Conservation (phyloP, 37 sponge, comb jelly and placozoan species). For the Trichoplax adhaerens region DNA sequence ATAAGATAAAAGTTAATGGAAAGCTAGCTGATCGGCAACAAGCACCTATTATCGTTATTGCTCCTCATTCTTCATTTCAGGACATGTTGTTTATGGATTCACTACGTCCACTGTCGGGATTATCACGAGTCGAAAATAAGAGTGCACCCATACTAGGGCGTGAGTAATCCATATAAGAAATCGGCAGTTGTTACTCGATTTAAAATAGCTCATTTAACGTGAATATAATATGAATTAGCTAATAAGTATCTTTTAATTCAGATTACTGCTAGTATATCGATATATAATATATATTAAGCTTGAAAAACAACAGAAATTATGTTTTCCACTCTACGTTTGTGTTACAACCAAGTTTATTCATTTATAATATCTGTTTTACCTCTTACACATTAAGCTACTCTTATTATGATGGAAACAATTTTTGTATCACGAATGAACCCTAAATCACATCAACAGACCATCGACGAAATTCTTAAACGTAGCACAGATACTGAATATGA, state of each 20-base stretch:
- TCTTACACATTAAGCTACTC: neutral
- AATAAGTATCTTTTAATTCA: too few relatives aligned
- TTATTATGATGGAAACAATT: constrained; percentile 20
- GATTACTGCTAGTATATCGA: too few relatives aligned
- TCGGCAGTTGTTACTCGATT: too few relatives aligned
- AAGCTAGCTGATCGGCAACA: constrained; percentile 7
- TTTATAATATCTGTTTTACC: too few relatives aligned
- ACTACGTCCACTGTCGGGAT: constrained; percentile 16
- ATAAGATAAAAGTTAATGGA: constrained; percentile 30
- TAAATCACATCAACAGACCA: constrained; percentile 11
- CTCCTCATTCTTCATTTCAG: constrained; percentile 40
- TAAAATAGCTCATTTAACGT: too few relatives aligned
- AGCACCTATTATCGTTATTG: constrained; percentile 33
- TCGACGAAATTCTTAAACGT: constrained; percentile 19
- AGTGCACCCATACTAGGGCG: constrained; percentile 34
- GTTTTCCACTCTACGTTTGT: too few relatives aligned
- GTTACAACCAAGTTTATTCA: too few relatives aligned
- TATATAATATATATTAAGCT: too few relatives aligned
- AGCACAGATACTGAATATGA: constrained; percentile 12
- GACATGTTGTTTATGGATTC: constrained; percentile 22
- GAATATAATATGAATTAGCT: too few relatives aligned
- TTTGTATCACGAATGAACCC: constrained; percentile 29
- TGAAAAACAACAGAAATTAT: too few relatives aligned
- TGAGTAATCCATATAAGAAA: constrained; percentile 6
- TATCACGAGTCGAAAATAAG: constrained; percentile 10